Evolutionary conservation across 30 jellyfish, hydroid and myxozoan species (phyloP), one percentile per base, ranked within the genome.

Genomic region (Chironex yamaguchii): DNA sequence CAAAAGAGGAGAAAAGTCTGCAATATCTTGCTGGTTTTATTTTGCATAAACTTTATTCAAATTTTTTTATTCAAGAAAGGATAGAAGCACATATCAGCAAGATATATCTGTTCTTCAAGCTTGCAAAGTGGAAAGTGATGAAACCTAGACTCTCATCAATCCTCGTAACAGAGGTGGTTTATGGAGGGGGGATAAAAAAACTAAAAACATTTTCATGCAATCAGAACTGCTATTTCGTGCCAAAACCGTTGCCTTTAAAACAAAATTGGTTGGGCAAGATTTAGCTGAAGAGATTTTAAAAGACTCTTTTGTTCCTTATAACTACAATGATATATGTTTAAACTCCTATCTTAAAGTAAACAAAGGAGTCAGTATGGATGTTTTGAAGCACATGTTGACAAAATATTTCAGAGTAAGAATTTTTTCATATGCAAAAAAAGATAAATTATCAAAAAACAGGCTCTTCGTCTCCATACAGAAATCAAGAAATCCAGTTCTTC

Each of bases 121-220:
- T 48, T 48, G 62, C n/a, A 48, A 48, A 48, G 62, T 48, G 12
- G 62, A 48, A 54, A 54, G 71, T n/a, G 71, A 54, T 54, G 21
- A 3, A 28, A 3, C 71, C 71, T 32, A 54, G 25, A 54, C 71
- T n/a, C 68, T 66, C 3, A 26, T 4, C 65, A 66, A 66, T 23
- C 67, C 80, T 2, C 80, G 80, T 23, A 65, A 66, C 80, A 26
- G 80, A 66, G 80, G 80, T 23, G 80, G 80, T 26, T 30, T 66
- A 66, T 66, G 80, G 80, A 23, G 65, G 11, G 80, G 26, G 4
- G 17, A 12, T 22, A 26, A 29, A 29, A 66, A 6, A 30, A 9
- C 23, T 35, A 21, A 49, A 34, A 34, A 13, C 25, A 49, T 72
- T 34, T 72, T 34, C 34, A 23, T 72, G 75, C 78, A 17, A 6